These are phyloP conservation scores for Pomatorhinus ruficollis DNA, from an alignment of 2,113 vertebrate species.

Conservation along the genomic window DNA sequence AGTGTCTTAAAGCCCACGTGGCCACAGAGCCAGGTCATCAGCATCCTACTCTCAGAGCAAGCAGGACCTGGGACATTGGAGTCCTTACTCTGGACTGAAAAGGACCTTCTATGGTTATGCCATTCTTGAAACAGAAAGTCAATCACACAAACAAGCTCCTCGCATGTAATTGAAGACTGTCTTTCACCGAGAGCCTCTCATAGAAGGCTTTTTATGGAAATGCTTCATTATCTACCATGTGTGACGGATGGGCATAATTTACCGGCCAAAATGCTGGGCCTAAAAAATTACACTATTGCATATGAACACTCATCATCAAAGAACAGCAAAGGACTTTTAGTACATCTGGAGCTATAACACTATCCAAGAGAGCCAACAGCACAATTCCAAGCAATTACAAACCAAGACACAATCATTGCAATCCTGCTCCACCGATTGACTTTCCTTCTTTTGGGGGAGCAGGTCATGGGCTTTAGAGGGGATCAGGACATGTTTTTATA, in stretches of 20 bases:
- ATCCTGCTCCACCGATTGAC: not conserved
- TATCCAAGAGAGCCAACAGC: not conserved
- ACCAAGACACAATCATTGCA: not conserved
- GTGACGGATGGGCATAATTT: not conserved
- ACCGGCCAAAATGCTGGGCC: not conserved
- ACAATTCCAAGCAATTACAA: not conserved
- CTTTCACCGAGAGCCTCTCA: not conserved
- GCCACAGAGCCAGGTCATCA: not conserved
- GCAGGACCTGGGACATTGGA: not conserved
- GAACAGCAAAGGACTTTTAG: not conserved
- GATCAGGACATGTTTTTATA: not conserved
- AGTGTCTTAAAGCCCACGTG: not conserved
- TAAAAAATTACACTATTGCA: not conserved
- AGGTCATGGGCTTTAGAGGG: not conserved
- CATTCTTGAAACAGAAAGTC: not conserved
- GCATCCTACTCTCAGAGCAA: not conserved
- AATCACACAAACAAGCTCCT: not conserved
- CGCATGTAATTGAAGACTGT: not conserved
- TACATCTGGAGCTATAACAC: not conserved
- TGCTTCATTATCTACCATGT: not conserved
- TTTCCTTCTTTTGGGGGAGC: not conserved
- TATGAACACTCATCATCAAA: not conserved
- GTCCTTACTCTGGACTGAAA: not conserved
- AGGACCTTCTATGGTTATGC: fast-evolving
- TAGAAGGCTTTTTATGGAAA: not conserved